Conservation (phyloP, 2,888 invertebrate species). For the Idaea dimidiata region DNA sequence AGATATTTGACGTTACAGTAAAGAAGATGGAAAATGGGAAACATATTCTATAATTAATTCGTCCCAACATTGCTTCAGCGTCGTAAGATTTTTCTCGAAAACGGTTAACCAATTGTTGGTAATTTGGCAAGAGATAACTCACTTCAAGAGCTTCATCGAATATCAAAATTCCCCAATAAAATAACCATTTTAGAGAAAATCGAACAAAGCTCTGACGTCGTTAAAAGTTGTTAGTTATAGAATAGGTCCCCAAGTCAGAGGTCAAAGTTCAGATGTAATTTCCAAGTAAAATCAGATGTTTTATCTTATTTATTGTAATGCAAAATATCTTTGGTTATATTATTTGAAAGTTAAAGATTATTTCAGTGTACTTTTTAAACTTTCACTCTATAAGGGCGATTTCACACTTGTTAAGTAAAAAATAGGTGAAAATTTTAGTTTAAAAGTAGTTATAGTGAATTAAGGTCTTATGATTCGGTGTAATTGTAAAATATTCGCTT, state of each 20-base stretch:
- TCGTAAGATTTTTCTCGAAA: too few relatives aligned
- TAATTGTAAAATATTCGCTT: not conserved
- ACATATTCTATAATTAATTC: too few relatives aligned
- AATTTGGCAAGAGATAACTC: too few relatives aligned
- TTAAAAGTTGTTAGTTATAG: too few relatives aligned
- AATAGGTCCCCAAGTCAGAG: too few relatives aligned
- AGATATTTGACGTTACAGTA: slow-evolving; percentile 19
- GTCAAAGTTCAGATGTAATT: not conserved
- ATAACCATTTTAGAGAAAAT: too few relatives aligned
- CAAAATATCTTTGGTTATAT: not conserved
- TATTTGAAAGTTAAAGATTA: not conserved
- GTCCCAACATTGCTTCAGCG: too few relatives aligned
- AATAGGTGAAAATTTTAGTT: not conserved
- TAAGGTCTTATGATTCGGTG: not conserved
- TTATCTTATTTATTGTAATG: not conserved
- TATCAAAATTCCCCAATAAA: too few relatives aligned
- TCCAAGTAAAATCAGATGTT: not conserved
- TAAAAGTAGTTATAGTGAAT: not conserved
- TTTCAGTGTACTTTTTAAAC: slow-evolving; percentile 48
- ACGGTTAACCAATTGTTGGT: too few relatives aligned
- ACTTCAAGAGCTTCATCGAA: too few relatives aligned
- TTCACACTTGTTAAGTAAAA: slow-evolving; percentile 25
- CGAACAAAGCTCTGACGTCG: too few relatives aligned
- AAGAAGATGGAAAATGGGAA: too few relatives aligned
- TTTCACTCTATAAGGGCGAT: slow-evolving; percentile 33